Percentiles rank a stretch among this genome's conserved stretches.
Conservation (phyloP, 2,888 invertebrate genomes). For the Melinaea marsaeus region DNA sequence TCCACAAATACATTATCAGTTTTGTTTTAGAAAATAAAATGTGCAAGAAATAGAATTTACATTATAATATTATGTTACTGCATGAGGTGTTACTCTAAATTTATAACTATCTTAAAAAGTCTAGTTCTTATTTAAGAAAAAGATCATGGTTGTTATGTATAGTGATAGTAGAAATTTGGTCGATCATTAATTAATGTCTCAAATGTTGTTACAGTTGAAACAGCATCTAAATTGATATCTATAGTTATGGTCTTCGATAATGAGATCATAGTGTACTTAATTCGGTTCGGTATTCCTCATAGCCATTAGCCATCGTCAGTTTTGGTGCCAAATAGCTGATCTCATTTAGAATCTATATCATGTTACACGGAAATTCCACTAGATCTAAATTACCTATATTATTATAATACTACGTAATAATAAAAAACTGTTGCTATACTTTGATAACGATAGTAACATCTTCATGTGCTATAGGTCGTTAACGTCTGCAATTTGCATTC, state of each 20-base stretch:
- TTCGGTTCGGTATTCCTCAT: background rate
- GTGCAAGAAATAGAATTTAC: no score
- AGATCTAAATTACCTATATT: background rate
- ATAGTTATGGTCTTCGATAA: background rate
- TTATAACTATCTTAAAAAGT: no score
- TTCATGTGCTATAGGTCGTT: conserved; percentile 11
- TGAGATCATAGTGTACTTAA: background rate
- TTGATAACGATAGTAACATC: background rate
- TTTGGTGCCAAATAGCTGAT: conserved; percentile 6
- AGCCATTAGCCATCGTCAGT: background rate
- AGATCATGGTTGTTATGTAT: no score
- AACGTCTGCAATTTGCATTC: conserved; percentile 20
- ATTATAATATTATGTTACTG: no score
- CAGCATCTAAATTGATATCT: background rate
- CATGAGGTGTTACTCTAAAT: no score
- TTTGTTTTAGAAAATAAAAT: no score
- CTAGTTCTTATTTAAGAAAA: no score
- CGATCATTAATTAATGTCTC: no score
- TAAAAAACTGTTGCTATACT: background rate
- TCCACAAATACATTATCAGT: no score
- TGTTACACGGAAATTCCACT: background rate
- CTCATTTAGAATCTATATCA: conserved; percentile 1
- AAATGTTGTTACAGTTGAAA: background rate
- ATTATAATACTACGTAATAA: background rate
- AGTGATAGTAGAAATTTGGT: no score